Conservation (phyloP, 2,113 vertebrate species). For the Epinephelus cyanopodus region DNA sequence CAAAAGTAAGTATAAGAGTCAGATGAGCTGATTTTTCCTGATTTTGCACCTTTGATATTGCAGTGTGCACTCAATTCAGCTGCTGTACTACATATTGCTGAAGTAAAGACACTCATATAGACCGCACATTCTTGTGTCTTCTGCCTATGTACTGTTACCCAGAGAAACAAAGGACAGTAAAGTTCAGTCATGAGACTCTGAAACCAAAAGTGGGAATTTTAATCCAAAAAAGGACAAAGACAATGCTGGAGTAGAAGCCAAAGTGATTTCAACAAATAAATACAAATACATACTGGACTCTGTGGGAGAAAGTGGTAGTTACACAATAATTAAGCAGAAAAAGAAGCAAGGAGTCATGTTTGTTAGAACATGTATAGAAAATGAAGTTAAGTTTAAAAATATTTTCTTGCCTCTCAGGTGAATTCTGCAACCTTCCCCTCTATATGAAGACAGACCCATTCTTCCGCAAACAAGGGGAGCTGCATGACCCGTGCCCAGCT, state of each 20-base stretch:
- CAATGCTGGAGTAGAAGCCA: neutral
- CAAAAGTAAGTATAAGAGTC: slow-evolving; percentile 86
- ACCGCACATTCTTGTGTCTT: neutral
- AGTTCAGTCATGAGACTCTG: neutral
- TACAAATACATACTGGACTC: neutral
- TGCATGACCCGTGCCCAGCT: slow-evolving; percentile 93
- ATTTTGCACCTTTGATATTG: neutral
- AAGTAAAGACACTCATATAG: neutral
- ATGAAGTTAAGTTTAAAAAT: neutral
- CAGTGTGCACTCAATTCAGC: neutral
- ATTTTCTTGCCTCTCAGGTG: slow-evolving; percentile 83
- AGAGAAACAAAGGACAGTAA: neutral
- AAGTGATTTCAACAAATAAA: neutral
- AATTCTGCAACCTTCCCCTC: slow-evolving; percentile 98
- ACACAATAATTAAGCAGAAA: no score
- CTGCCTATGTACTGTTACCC: neutral
- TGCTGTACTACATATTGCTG: neutral
- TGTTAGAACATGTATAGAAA: neutral
- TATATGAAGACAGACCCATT: slow-evolving; percentile 97
- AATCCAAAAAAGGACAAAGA: neutral
- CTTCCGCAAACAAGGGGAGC: slow-evolving; percentile 94
- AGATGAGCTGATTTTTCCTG: neutral
- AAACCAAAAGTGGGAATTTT: neutral
- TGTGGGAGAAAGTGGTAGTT: neutral
- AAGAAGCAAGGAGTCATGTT: neutral